Conservation (phyloP, 2,113 vertebrate genomes). For the Sigmodon hispidus region DNA sequence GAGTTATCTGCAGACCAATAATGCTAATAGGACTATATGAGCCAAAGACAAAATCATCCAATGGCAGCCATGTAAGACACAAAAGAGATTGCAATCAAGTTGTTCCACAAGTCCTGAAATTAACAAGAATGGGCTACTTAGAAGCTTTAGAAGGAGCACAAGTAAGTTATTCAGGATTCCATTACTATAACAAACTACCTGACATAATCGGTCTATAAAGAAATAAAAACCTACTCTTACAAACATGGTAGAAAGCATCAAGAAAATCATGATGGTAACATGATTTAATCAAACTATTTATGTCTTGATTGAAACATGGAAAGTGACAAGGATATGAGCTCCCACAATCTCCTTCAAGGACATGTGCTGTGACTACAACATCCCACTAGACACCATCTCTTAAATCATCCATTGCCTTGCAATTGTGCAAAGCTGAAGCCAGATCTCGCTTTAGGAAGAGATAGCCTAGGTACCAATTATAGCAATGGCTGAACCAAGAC, state of each 20-base stretch:
- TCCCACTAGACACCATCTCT: background rate
- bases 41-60: background rate
- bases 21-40: background rate
- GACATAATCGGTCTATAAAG: background rate
- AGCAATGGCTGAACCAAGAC: background rate
- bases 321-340: too few relatives aligned
- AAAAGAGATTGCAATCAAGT: background rate
- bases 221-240: background rate
- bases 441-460: background rate
- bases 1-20: background rate
- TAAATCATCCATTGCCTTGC: background rate
- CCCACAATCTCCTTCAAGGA: background rate
- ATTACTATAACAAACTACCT: background rate
- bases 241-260: too few relatives aligned
- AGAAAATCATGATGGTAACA: background rate
- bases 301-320: background rate
- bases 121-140: background rate
- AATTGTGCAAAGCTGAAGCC: background rate
- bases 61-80: background rate
- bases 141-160: background rate
- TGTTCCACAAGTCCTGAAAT: background rate
- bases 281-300: background rate
- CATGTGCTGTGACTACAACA: too few relatives aligned
- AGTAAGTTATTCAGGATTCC: background rate
- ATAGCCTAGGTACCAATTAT: background rate